phyloP scores from a whole-genome alignment of 2,113 vertebrate genomes.

The Lota lota region DNA sequence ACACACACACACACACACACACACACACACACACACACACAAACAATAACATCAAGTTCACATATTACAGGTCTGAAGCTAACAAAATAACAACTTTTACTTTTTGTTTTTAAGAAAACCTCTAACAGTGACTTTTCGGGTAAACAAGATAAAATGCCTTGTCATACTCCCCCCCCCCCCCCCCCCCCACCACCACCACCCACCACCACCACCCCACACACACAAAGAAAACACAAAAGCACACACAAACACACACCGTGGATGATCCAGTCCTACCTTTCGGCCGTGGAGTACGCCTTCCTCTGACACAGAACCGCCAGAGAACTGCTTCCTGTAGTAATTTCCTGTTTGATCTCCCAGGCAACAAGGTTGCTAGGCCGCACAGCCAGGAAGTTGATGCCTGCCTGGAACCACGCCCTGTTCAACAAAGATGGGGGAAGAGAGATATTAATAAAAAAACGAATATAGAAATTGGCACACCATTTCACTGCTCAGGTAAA shows the following conservation, averaged over 20 bases:
- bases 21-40: no score
- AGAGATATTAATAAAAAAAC: not conserved
- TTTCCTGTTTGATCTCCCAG: conserved; percentile 92
- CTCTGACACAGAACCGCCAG: conserved; percentile 83
- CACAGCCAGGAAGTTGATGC: conserved; percentile 82
- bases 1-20: no score
- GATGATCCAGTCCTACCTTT: conserved; percentile 74
- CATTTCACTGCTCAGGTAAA: no score
- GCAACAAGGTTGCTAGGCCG: conserved; percentile 81
- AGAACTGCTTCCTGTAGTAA: conserved; percentile 74
- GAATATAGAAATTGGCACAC: no score
- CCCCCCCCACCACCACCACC: no score
- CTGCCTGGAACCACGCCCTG: conserved; percentile 87
- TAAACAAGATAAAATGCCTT: no score
- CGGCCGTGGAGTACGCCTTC: conserved; percentile 67
- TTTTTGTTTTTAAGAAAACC: no score
- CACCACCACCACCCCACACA: not conserved
- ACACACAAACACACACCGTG: not conserved
- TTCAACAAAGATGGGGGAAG: conserved; percentile 16
- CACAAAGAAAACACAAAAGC: not conserved
- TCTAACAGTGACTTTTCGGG: no score
- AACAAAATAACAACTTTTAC: no score
- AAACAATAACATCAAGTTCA: no score
- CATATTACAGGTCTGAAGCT: no score
- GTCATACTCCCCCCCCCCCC: no score